Conservation (phyloP, 2,113 vertebrate species). For the Nothobranchius kuhntae region DNA sequence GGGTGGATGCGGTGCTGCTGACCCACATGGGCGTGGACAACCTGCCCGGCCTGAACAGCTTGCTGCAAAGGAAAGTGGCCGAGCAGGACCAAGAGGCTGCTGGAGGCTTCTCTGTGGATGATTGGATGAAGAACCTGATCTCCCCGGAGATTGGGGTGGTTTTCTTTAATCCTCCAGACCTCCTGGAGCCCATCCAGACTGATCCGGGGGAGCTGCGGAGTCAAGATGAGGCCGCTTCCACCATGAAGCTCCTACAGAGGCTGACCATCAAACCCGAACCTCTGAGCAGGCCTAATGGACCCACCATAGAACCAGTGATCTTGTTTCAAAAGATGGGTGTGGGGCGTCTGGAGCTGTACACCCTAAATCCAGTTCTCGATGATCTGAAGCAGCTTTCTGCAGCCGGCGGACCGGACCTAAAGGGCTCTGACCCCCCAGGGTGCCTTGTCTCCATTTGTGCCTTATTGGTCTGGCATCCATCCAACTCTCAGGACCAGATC, state of each 20-base stretch:
- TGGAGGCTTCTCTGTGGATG: constrained; percentile 71
- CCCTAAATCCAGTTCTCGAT: constrained; percentile 87
- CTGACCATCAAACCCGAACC: constrained; percentile 80
- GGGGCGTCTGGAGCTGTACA: constrained; percentile 90
- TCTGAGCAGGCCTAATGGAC: constrained; percentile 68
- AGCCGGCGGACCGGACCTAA: constrained; percentile 36
- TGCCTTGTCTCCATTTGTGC: constrained; percentile 86
- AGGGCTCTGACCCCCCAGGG: constrained; percentile 71
- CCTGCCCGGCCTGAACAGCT: constrained; percentile 89
- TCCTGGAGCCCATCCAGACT: constrained; percentile 66
- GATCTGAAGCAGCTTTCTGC: constrained; percentile 81
- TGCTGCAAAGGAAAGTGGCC: constrained; percentile 87
- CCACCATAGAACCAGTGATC: constrained; percentile 80
- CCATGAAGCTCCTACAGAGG: constrained; percentile 79
- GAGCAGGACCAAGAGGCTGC: constrained; percentile 82
- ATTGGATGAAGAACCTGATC: constrained; percentile 85
- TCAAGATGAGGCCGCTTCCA: constrained; percentile 81
- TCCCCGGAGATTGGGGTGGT: constrained; percentile 91
- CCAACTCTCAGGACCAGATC: constrained; percentile 84
- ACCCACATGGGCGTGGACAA: constrained; percentile 90
- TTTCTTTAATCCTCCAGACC: constrained; percentile 86
- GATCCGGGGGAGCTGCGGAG: constrained; percentile 74
- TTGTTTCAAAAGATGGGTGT: constrained; percentile 97
- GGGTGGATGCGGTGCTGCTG: constrained; percentile 90
- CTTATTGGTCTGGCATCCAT: constrained; percentile 92